Evolutionary conservation across 2,113 vertebrate genomes (phyloP).

Genomic region (Bombycilla garrulus): DNA sequence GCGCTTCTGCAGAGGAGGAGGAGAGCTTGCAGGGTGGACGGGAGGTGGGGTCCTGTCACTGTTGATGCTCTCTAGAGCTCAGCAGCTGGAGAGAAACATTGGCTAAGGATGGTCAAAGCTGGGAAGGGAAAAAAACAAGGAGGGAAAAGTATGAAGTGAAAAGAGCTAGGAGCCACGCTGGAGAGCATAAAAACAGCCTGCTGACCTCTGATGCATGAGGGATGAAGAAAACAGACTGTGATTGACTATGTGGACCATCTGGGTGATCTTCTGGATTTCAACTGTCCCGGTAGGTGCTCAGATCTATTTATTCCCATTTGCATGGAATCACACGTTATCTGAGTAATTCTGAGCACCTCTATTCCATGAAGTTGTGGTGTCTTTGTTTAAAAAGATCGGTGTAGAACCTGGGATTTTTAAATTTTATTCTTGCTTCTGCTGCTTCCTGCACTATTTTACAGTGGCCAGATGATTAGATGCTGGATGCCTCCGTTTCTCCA

Average conservation of each 20-base stretch:
- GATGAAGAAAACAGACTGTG: conserved; percentile 9
- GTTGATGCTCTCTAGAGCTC: conserved; percentile 16
- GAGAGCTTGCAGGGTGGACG: not conserved
- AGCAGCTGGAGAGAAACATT: conserved; percentile 17
- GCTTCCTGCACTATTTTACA: not conserved
- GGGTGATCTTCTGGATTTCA: conserved; percentile 42
- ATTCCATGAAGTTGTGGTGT: not conserved
- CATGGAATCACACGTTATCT: not conserved
- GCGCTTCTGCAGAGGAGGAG: conserved; percentile 17
- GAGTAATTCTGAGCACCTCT: not conserved
- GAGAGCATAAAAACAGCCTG: not conserved
- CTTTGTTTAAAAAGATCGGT: not conserved
- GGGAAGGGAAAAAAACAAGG: not conserved
- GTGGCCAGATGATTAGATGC: not conserved
- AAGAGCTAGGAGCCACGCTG: not conserved
- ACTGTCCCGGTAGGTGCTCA: conserved; percentile 26
- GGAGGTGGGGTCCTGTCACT: not conserved
- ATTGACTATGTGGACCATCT: conserved; percentile 53
- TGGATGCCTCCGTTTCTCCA: not conserved
- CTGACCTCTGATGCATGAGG: not conserved
- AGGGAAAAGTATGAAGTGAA: conserved; percentile 7
- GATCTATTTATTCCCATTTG: not conserved
- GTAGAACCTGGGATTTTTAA: not conserved
- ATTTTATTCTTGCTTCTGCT: not conserved
- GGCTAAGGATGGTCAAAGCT: conserved; percentile 9